phyloP scores from a whole-genome alignment of 2,888 invertebrate genomes.

The Acleris laterana region DNA sequence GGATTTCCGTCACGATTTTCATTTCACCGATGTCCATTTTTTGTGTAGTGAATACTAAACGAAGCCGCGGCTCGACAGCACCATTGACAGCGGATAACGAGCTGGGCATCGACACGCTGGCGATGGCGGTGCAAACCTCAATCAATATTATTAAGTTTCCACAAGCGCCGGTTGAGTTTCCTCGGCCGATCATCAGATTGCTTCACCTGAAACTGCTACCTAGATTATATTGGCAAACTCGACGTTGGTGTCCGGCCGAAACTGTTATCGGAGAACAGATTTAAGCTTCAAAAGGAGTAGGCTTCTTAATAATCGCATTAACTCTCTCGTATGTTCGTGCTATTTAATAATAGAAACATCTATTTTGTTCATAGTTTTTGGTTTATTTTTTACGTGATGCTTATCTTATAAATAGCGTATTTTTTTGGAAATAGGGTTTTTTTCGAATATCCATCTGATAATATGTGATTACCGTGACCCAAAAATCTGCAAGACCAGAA shows the following conservation, averaged over 20 bases:
- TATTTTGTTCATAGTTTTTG: too few relatives aligned
- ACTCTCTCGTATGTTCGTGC: too few relatives aligned
- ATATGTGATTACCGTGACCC: too few relatives aligned
- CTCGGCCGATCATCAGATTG: constrained; percentile 5
- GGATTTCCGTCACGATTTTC: too few relatives aligned
- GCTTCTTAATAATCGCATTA: too few relatives aligned
- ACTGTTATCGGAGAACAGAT: neutral
- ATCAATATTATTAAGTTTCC: constrained; percentile 28
- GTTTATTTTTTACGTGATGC: too few relatives aligned
- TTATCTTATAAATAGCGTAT: too few relatives aligned
- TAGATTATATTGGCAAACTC: constrained; percentile 16
- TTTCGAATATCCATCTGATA: too few relatives aligned
- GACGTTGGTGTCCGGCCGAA: neutral
- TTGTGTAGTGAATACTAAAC: neutral
- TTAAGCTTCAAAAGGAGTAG: neutral
- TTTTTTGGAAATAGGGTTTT: too few relatives aligned
- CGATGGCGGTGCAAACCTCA: neutral
- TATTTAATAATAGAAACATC: too few relatives aligned
- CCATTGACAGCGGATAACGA: constrained; percentile 20
- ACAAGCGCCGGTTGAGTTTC: constrained; percentile 6
- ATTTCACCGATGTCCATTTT: too few relatives aligned
- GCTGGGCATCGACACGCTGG: constrained; percentile 11
- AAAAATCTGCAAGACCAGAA: too few relatives aligned
- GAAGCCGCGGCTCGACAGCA: neutral
- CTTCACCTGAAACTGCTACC: constrained; percentile 12